These are phyloP conservation scores for Latheticus oryzae DNA, from an alignment of 2,888 invertebrate genomes.

Conservation along the genomic window DNA sequence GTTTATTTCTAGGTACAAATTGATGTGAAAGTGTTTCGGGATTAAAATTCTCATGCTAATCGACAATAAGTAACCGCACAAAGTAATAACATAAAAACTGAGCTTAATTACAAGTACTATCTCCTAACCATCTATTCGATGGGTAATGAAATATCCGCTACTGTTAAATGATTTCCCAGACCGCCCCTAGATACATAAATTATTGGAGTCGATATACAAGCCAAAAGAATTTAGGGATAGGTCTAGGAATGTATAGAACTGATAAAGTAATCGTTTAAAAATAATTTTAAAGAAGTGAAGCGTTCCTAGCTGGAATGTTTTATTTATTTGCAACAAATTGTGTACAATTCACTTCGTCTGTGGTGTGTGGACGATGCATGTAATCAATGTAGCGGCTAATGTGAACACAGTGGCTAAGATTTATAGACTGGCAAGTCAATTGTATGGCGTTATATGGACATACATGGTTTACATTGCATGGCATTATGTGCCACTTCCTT, in stretches of 20 bases:
- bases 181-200: slow-evolving; percentile 6
- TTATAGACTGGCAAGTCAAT: slow-evolving; percentile 64
- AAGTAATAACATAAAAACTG: too few relatives aligned
- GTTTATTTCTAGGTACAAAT: too few relatives aligned
- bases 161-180: slow-evolving; percentile 5
- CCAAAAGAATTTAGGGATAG: slow-evolving; percentile 1
- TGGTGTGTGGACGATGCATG: slow-evolving; percentile 61
- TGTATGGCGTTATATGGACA: slow-evolving; percentile 60
- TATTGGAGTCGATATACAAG: too few relatives aligned
- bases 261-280: slow-evolving; percentile 1
- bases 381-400: slow-evolving; percentile 65
- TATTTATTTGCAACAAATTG: slow-evolving; percentile 54
- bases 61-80: too few relatives aligned
- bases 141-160: slow-evolving; percentile 1
- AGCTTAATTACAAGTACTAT: too few relatives aligned
- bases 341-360: slow-evolving; percentile 51
- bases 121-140: not conserved
- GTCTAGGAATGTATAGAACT: not conserved
- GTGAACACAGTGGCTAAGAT: slow-evolving; percentile 62
- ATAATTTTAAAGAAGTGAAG: not conserved
- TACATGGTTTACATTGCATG: slow-evolving; percentile 53
- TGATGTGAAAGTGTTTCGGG: too few relatives aligned
- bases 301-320: too few relatives aligned
- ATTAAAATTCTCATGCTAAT: too few relatives aligned
- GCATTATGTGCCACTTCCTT: slow-evolving; percentile 56